Conservation (phyloP, 2,113 vertebrate genomes). For the Erpornis zantholeuca region DNA sequence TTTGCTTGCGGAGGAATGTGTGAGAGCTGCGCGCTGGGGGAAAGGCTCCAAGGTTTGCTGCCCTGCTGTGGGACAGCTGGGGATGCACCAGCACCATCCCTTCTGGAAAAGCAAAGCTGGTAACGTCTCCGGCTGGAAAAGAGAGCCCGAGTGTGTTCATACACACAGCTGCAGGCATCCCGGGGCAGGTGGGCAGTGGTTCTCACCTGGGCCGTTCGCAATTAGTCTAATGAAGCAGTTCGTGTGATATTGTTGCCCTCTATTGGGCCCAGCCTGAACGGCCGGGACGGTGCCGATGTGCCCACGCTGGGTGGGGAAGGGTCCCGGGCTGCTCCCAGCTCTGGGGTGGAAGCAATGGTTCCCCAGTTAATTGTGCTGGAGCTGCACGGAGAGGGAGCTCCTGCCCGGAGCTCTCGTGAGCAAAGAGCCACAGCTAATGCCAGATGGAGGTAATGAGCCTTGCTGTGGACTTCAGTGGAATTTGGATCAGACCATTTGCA, state of each 20-base stretch:
- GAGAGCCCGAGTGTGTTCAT: background rate
- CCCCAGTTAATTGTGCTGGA: background rate
- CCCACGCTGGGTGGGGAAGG: background rate
- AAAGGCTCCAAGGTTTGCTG: background rate
- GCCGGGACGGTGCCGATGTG: background rate
- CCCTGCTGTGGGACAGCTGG: background rate
- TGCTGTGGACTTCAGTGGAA: background rate
- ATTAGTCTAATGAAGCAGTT: background rate
- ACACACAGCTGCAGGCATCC: no score
- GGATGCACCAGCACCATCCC: background rate
- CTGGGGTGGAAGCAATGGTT: background rate
- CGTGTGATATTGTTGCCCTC: constrained; percentile 44
- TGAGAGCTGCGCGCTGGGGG: fast-evolving
- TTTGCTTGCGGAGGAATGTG: no score
- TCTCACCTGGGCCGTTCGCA: background rate
- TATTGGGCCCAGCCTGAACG: constrained; percentile 41
- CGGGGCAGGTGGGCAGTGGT: background rate
- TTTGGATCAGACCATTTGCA: constrained; percentile 33
- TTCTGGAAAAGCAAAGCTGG: background rate
- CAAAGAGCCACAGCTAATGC: constrained; percentile 32
- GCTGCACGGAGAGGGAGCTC: background rate
- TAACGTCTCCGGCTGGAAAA: background rate
- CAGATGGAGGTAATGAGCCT: constrained; percentile 46
- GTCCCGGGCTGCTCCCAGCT: background rate
- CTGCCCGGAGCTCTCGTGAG: background rate